These are phyloP conservation scores for Frankliniella fusca DNA, from an alignment of 2,888 invertebrate species.

Conservation along the genomic window DNA sequence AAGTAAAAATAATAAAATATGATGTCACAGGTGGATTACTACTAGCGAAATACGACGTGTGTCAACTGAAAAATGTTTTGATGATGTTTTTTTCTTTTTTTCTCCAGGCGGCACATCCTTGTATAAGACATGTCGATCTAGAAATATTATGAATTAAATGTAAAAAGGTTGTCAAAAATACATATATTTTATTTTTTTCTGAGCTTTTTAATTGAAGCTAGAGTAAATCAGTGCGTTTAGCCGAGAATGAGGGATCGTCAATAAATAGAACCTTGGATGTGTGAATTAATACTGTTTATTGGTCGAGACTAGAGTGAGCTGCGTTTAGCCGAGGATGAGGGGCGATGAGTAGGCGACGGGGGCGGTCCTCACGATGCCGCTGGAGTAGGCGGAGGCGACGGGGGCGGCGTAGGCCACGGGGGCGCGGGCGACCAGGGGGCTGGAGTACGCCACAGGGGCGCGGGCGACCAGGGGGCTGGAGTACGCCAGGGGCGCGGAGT, in stretches of 20 bases:
- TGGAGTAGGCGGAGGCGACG: constrained; percentile 12
- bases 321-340: neutral
- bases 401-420: neutral
- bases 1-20: neutral
- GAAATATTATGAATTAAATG: neutral
- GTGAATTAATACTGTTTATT: no score
- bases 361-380: neutral
- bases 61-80: neutral
- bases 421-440: neutral
- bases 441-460: constrained; percentile 11
- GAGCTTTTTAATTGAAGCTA: no score
- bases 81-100: neutral
- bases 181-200: neutral
- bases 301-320: no score
- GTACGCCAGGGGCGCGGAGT: neutral
- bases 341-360: neutral
- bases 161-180: neutral
- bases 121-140: neutral
- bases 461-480: neutral
- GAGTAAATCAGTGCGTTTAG: neutral
- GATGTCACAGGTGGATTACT: neutral
- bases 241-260: neutral
- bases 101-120: neutral
- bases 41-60: neutral
- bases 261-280: no score